Percentiles rank a stretch among this genome's conserved stretches.
Evolutionary conservation across 2,797 vertebrate genomes (phyloP).

Genomic region (Onychomys arenicola): DNA sequence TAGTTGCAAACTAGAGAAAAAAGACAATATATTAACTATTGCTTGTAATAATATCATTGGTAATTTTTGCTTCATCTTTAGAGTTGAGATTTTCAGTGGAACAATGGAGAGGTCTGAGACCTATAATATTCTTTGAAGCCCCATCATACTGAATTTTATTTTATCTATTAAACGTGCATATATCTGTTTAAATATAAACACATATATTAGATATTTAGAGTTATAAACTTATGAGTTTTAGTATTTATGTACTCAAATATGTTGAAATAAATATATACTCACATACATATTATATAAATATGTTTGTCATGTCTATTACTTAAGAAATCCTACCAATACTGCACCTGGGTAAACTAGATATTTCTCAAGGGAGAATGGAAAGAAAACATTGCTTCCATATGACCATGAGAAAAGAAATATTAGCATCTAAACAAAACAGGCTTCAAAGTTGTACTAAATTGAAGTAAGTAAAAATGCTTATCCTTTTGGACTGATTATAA

Average conservation of each 20-base stretch:
- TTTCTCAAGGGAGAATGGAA: neutral
- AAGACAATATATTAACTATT: neutral
- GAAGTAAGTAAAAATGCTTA: constrained; percentile 5
- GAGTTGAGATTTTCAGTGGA: neutral
- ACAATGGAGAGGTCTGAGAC: neutral
- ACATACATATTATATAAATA: neutral
- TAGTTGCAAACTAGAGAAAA: neutral
- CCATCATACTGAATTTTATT: neutral
- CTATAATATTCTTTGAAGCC: neutral
- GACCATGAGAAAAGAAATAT: neutral
- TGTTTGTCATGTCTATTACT: neutral
- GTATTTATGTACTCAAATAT: neutral
- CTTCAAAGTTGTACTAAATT: neutral
- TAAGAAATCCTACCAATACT: neutral
- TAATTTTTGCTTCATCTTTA: neutral
- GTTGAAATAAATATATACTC: neutral
- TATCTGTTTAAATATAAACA: neutral
- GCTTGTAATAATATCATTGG: neutral
- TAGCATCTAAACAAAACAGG: neutral
- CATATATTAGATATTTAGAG: neutral
- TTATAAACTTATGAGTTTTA: neutral
- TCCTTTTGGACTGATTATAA: neutral
- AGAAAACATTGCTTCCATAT: neutral
- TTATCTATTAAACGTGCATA: neutral
- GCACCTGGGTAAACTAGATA: neutral